Evolutionary conservation across 2,113 vertebrate genomes (phyloP).

Genomic region (Cebus imitator): DNA sequence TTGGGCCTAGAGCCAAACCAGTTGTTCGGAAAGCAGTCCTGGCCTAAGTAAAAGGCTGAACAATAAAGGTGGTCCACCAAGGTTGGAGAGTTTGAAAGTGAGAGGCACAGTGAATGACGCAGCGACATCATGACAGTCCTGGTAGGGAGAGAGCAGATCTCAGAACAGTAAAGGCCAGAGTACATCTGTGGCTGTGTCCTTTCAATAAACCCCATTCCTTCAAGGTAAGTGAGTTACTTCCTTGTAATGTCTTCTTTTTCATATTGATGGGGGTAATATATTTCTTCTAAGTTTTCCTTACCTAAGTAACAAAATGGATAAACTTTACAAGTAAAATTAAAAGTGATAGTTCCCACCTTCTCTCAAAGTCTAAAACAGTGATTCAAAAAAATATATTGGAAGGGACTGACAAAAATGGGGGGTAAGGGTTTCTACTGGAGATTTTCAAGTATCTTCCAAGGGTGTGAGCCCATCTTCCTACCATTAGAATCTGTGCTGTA

Average conservation of each 20-base stretch:
- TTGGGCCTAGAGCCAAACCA: not conserved
- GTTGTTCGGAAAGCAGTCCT: not conserved
- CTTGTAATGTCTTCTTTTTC: not conserved
- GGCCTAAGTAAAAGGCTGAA: not conserved
- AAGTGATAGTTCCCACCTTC: not conserved
- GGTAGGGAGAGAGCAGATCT: rapidly evolving
- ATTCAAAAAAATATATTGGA: not conserved
- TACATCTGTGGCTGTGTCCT: not conserved
- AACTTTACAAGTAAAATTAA: not conserved
- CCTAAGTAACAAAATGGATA: not conserved
- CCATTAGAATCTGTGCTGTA: not conserved
- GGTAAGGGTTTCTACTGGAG: not conserved
- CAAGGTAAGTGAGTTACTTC: not conserved
- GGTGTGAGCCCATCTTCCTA: not conserved
- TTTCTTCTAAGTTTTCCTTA: not conserved
- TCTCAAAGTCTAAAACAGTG: not conserved
- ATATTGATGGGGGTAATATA: not conserved
- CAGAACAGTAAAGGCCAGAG: not conserved
- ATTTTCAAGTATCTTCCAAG: not conserved
- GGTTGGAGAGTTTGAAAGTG: not conserved
- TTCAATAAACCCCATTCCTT: not conserved
- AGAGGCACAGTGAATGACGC: not conserved
- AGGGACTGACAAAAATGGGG: not conserved
- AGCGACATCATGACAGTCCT: rapidly evolving
- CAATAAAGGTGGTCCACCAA: not conserved